Evolutionary conservation across 1,140 invertebrate species (phyloP), one percentile per base, ranked within the genome.

Genomic region (Leptinotarsa defecta): DNA sequence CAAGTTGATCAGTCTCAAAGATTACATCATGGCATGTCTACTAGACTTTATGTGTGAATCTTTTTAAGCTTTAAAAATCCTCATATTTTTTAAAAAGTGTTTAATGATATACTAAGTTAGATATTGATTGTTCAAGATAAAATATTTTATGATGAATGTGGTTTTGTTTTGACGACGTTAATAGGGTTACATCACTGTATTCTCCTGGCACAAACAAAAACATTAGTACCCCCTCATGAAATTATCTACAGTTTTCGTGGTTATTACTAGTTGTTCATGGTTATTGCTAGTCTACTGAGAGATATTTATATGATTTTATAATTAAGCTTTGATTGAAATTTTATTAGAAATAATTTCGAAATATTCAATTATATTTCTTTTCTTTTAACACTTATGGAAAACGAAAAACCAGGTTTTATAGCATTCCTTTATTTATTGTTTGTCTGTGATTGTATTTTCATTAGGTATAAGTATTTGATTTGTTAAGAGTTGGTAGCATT

Each of bases 401-500:
- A 57, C n/a, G 20, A 22, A 69, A 74, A 65, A 74, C 73, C 49
- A 74, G n/a, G 13, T 68, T 61, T 67, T 73, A 62, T 74, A 74
- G 65, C 73, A 61, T 74, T 77, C 71, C 68, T 43, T 75, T 57
- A 72, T 73, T 77, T 74, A 70, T 70, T 43, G 65, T 65, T 11
- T 63, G 57, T 75, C 77, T 78, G 77, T 78, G 77, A 78, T 78
- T 76, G 74, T 76, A 57, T 74, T 57, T 48, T 65, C 20, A 19
- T 72, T 65, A 65, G 64, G 64, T 65, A 20, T 65, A 43, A 13
- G 61, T 48, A 19, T 43, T 65, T 76, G 61, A 48, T 63, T 77
- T 74, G 73, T 77, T 74, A 74, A 74, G 48, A 72, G 73, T 77
- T 77, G 76, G 73, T 77, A 71, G 71, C 68, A 75, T 75, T 75